Conservation (phyloP, 2,113 vertebrate genomes). For the Apaloderma vittatum region DNA sequence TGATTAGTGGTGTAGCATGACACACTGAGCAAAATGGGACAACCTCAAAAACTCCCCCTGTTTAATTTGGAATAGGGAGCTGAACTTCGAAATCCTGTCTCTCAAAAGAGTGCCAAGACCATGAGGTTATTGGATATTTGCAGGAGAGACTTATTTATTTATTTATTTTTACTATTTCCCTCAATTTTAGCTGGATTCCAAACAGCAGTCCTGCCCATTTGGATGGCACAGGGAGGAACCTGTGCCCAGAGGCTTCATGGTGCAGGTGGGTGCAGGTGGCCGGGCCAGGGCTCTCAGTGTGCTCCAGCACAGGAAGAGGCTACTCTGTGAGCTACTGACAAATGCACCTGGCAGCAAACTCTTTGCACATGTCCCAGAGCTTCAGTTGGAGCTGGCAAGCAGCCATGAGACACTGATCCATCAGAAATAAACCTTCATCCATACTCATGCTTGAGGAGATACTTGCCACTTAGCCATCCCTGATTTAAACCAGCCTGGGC, state of each 20-base stretch:
- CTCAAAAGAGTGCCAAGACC: slow-evolving; percentile 24
- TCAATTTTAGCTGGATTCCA: background rate
- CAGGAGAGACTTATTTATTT: background rate
- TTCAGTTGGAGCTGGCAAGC: background rate
- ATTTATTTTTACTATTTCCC: background rate
- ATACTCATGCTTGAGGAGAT: background rate
- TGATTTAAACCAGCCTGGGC: background rate
- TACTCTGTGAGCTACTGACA: background rate
- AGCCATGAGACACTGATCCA: background rate
- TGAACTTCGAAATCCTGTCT: background rate
- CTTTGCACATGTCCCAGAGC: background rate
- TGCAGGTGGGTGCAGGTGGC: background rate
- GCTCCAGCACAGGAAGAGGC: background rate
- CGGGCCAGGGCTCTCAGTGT: rapidly evolving
- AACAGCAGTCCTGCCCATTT: background rate
- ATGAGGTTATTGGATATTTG: background rate
- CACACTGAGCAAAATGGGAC: background rate
- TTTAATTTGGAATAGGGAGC: slow-evolving; percentile 21
- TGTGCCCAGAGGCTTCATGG: background rate
- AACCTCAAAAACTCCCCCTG: background rate
- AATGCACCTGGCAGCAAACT: background rate
- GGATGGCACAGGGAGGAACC: rapidly evolving
- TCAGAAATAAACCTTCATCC: background rate
- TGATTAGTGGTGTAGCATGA: slow-evolving; percentile 9
- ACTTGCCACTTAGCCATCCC: background rate